phyloP scores from a whole-genome alignment of 2,888 invertebrate genomes.

The Toxonevra muliebris region DNA sequence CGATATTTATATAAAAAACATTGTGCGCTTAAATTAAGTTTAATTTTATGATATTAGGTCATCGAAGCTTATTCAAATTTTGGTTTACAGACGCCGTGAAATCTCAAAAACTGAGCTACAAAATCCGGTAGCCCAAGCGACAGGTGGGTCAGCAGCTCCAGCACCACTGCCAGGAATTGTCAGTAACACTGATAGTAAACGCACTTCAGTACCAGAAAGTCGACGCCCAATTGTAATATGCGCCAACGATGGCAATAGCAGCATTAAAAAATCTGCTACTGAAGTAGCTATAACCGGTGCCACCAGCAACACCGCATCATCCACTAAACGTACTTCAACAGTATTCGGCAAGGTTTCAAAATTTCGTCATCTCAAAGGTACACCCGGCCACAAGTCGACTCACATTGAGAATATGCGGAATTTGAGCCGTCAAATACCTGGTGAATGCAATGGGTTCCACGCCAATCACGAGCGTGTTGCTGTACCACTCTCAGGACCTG shows the following conservation, averaged over 20 bases:
- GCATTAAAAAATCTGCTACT: conserved; percentile 65
- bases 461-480: conserved; percentile 89
- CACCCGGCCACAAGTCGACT: conserved; percentile 87
- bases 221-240: conserved; percentile 53
- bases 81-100: conserved; percentile 71
- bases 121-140: conserved; percentile 30
- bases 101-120: conserved; percentile 63
- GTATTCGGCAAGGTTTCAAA: conserved; percentile 91
- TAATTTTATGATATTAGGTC: no score
- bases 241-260: conserved; percentile 55
- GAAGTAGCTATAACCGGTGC: conserved; percentile 55
- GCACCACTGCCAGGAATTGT: no score
- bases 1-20: no score
- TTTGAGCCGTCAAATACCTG: conserved; percentile 89
- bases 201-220: conserved; percentile 60
- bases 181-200: conserved; percentile 50
- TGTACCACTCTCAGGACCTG: conserved; percentile 89
- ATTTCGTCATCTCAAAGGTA: conserved; percentile 91
- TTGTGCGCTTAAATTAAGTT: no score
- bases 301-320: conserved; percentile 59
- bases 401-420: conserved; percentile 93
- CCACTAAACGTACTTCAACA: conserved; percentile 85
- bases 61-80: not conserved
- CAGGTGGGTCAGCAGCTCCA: not conserved
- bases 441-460: conserved; percentile 94